These are phyloP conservation scores for Taxidea taxus DNA, from an alignment of 2,113 vertebrate genomes.

Conservation along the genomic window DNA sequence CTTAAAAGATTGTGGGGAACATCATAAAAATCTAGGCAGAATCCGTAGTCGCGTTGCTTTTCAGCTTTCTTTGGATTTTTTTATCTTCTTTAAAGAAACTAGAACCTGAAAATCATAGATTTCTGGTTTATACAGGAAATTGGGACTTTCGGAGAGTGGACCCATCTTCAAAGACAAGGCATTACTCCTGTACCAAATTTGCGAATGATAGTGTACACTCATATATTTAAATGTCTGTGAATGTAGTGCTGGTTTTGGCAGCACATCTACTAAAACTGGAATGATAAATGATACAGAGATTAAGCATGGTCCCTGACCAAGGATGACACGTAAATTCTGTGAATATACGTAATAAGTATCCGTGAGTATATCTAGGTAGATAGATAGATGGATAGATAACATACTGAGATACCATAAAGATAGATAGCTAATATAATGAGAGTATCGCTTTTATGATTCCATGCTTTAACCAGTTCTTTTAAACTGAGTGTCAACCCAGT, in stretches of 20 bases:
- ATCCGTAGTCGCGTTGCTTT: background rate
- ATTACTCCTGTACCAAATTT: background rate
- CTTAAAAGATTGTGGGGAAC: background rate
- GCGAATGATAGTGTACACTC: background rate
- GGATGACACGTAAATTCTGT: background rate
- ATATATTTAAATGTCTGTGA: background rate
- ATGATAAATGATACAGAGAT: background rate
- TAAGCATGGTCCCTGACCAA: background rate
- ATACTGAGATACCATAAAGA: too few relatives aligned
- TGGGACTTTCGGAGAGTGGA: background rate
- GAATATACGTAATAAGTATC: background rate
- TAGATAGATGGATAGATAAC: too few relatives aligned
- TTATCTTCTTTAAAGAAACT: background rate
- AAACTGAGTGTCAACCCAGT: background rate
- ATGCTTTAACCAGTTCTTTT: background rate
- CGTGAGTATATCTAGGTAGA: background rate
- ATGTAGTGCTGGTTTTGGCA: background rate
- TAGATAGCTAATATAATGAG: too few relatives aligned
- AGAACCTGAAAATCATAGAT: slow-evolving; percentile 19
- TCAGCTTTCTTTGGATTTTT: background rate
- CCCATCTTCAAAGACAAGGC: background rate
- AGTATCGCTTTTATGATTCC: background rate
- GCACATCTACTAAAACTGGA: background rate
- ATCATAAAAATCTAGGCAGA: background rate
- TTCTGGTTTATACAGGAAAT: background rate